phyloP scores from a whole-genome alignment of 2,888 invertebrate species.

The Anthophora plumipes region DNA sequence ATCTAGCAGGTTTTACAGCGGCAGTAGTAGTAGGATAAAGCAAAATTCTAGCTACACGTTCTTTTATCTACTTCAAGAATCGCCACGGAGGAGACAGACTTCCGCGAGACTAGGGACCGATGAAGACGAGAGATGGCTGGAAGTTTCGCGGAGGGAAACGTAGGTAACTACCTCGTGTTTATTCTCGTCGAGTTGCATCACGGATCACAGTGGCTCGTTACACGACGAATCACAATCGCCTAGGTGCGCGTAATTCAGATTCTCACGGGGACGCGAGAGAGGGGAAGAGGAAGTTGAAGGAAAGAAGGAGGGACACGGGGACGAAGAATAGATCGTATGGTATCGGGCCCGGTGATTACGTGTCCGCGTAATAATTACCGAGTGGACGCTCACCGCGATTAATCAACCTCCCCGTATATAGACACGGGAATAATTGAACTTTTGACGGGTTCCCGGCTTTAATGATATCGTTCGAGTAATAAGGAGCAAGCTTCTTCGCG shows the following conservation, averaged over 20 bases:
- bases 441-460: conserved; percentile 70
- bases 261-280: conserved; percentile 41
- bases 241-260: conserved; percentile 58
- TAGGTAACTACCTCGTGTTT: not conserved
- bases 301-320: not conserved
- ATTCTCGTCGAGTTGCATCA: not conserved
- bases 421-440: conserved; percentile 69
- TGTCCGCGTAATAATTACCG: conserved; percentile 69
- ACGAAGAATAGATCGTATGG: conserved; percentile 45
- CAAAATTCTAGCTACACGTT: conserved; percentile 11
- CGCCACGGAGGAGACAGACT: conserved; percentile 24
- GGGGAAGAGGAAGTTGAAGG: too few species aligned
- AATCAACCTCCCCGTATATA: conserved; percentile 66
- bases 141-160: conserved; percentile 10
- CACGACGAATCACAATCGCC: conserved; percentile 38
- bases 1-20: conserved; percentile 12
- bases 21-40: not conserved
- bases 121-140: conserved; percentile 48
- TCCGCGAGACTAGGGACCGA: conserved; percentile 35
- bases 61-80: conserved; percentile 10
- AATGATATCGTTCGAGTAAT: conserved; percentile 71
- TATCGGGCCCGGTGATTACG: conserved; percentile 74
- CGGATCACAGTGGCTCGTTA: conserved; percentile 33
- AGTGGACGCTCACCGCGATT: conserved; percentile 50
- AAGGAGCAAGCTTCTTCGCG: conserved; percentile 32